A percentile compares a stretch with the other conserved stretches of the same genome.
Evolutionary conservation across 2,797 vertebrate species (phyloP).

Genomic region (Poeciliopsis presidionis): DNA sequence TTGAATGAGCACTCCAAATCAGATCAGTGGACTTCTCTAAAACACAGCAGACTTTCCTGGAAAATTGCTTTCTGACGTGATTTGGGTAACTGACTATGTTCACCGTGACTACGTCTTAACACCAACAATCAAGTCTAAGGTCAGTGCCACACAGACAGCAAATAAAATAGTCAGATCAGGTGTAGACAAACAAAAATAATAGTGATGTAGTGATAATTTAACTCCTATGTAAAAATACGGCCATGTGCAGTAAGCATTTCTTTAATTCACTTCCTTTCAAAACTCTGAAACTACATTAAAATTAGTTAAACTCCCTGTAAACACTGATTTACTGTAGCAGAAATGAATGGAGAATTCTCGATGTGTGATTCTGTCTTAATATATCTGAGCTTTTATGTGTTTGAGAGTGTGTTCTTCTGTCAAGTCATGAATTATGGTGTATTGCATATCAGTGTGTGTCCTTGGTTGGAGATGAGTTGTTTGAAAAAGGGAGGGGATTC

Average conservation of each 20-base stretch:
- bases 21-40: not conserved
- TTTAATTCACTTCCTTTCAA: not conserved
- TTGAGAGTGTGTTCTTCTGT: conserved; percentile 14
- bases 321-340: not conserved
- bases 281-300: not conserved
- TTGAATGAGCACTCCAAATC: not conserved
- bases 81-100: not conserved
- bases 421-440: conserved; percentile 53
- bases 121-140: not conserved
- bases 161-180: not conserved
- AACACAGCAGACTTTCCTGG: not conserved
- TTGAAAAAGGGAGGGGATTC: conserved; percentile 69
- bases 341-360: not conserved
- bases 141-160: not conserved
- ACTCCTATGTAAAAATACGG: not conserved
- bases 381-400: not conserved
- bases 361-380: not conserved
- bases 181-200: not conserved
- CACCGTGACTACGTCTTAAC: not conserved
- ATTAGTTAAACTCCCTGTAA: not conserved
- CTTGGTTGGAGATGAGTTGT: conserved; percentile 75
- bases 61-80: not conserved
- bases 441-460: conserved; percentile 54
- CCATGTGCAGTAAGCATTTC: not conserved
- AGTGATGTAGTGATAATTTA: not conserved